phyloP scores from a whole-genome alignment of 2,113 vertebrate genomes.

The Madoqua kirkii region DNA sequence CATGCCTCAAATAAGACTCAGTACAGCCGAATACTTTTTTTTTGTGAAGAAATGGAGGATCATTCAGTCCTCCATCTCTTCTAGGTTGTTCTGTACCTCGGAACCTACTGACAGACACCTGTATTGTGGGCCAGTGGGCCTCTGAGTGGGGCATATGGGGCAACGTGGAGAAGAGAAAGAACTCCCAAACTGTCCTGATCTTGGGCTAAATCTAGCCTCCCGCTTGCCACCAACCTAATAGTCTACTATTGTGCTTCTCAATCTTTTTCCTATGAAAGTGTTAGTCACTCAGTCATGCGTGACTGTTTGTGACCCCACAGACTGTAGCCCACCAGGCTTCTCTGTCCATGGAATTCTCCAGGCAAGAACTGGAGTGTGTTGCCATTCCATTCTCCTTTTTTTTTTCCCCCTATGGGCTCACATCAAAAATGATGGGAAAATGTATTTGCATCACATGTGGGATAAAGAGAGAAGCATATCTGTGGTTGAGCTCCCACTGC shows the following conservation, averaged over 20 bases:
- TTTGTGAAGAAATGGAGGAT: not conserved
- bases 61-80: not conserved
- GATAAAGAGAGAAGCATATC: not conserved
- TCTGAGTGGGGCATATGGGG: not conserved
- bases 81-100: not conserved
- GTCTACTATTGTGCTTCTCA: not conserved
- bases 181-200: not conserved
- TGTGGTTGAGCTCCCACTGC: not conserved
- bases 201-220: not conserved
- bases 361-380: not conserved
- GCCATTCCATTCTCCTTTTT: not conserved
- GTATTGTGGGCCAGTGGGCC: not conserved
- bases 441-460: not conserved
- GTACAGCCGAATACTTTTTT: not conserved
- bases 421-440: not conserved
- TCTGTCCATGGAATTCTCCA: not conserved
- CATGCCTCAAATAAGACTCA: not conserved
- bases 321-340: not conserved
- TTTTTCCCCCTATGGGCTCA: not conserved
- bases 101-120: not conserved
- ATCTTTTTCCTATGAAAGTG: not conserved
- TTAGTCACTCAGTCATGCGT: not conserved
- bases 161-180: not conserved
- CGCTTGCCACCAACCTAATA: not conserved
- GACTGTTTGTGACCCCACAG: not conserved